Evolutionary conservation across 2,888 invertebrate species (phyloP).

Genomic region (Leptinotarsa juncta): DNA sequence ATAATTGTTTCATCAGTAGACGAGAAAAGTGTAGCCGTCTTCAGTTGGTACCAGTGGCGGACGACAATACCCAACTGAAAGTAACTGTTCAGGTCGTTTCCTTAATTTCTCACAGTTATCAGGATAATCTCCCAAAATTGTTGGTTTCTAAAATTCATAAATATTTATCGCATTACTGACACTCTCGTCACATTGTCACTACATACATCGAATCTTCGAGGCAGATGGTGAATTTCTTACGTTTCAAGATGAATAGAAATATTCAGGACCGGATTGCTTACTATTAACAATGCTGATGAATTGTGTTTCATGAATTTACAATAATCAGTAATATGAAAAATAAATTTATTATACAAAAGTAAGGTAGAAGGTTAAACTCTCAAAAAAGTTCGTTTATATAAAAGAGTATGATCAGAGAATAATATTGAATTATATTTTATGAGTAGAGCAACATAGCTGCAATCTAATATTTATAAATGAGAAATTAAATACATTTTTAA

Average conservation of each 20-base stretch:
- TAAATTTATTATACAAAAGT: no score
- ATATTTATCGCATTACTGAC: background rate
- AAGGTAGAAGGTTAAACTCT: no score
- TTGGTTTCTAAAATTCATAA: background rate
- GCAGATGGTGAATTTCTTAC: slow-evolving; percentile 3
- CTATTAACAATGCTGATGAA: background rate
- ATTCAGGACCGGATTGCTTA: background rate
- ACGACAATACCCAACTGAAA: slow-evolving; percentile 4
- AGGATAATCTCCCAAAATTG: background rate
- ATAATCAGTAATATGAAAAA: no score
- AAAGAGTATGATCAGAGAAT: no score
- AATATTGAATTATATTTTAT: no score
- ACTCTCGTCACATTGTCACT: background rate
- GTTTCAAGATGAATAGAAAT: background rate
- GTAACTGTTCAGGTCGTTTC: background rate
- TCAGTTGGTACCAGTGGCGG: slow-evolving; percentile 30
- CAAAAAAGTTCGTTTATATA: no score
- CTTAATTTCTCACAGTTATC: slow-evolving; percentile 1
- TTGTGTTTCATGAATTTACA: no score
- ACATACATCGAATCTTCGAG: background rate
- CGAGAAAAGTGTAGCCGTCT: slow-evolving; percentile 38
- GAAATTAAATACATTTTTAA: no score
- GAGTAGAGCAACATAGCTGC: no score
- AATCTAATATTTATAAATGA: no score
- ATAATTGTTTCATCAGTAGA: slow-evolving; percentile 41